These are phyloP conservation scores for Myotis findleyi DNA, from an alignment of 2,797 vertebrate genomes.

Conservation along the genomic window DNA sequence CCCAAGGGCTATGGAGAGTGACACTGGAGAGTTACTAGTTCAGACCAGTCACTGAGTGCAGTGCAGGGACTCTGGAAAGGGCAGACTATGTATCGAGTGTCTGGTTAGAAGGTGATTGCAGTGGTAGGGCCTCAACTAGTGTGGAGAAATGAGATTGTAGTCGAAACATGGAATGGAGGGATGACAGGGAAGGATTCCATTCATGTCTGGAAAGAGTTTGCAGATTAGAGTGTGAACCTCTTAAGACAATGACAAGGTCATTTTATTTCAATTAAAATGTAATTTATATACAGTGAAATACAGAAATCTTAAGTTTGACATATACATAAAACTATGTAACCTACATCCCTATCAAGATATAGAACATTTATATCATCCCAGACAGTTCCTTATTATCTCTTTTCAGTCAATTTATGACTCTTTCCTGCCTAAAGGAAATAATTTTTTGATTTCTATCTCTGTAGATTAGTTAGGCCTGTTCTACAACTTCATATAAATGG, in stretches of 20 bases:
- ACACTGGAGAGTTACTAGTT: not conserved
- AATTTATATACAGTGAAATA: conserved; percentile 29
- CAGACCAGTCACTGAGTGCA: not conserved
- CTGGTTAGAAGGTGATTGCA: not conserved
- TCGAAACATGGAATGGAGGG: not conserved
- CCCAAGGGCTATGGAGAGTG: not conserved
- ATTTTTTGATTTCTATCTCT: not conserved
- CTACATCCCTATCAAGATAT: not conserved
- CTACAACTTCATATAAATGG: not conserved
- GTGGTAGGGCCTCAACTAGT: not conserved
- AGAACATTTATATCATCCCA: not conserved
- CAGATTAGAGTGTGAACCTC: not conserved
- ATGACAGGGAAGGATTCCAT: not conserved
- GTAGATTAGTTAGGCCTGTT: not conserved
- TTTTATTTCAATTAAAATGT: not conserved
- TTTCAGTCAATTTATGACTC: not conserved
- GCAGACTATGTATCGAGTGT: not conserved
- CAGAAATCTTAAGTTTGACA: not conserved
- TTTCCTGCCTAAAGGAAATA: not conserved
- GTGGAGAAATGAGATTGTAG: not conserved
- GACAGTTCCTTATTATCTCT: not conserved
- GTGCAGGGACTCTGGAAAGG: not conserved
- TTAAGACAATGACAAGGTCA: not conserved
- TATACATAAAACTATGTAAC: not conserved
- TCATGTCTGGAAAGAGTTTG: not conserved